Evolutionary conservation across 2,888 invertebrate genomes (phyloP).

Genomic region (Cactoblastis cactorum): DNA sequence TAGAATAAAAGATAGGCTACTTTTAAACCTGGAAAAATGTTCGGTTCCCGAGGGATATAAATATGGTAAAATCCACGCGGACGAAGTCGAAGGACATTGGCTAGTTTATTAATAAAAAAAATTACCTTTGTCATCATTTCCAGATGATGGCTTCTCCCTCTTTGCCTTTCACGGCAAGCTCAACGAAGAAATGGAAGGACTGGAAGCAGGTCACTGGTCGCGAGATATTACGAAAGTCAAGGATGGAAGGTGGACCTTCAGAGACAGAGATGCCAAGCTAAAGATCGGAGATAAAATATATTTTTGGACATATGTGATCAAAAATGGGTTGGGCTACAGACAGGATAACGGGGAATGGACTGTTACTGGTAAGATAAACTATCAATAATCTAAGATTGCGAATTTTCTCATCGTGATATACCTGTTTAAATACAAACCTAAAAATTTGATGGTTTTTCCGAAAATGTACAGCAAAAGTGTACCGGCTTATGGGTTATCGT

Average conservation of each 20-base stretch:
- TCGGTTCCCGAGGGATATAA: too few species aligned
- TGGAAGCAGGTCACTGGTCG: slow-evolving; percentile 84
- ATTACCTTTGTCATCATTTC: neutral
- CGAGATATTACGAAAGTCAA: slow-evolving; percentile 81
- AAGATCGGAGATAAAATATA: slow-evolving; percentile 84
- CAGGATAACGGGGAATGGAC: slow-evolving; percentile 81
- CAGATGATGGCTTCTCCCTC: slow-evolving; percentile 80
- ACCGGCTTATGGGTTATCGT: too few species aligned
- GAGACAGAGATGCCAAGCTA: slow-evolving; percentile 78
- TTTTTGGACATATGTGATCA: slow-evolving; percentile 87
- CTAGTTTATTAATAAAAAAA: too few species aligned
- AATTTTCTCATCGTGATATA: too few species aligned
- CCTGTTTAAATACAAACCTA: too few species aligned
- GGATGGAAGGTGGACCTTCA: slow-evolving; percentile 83
- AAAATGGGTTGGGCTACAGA: slow-evolving; percentile 84
- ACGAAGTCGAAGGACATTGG: too few species aligned
- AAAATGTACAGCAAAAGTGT: too few species aligned
- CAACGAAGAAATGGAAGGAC: slow-evolving; percentile 84
- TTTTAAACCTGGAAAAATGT: too few species aligned
- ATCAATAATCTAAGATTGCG: too few species aligned
- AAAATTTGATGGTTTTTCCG: too few species aligned
- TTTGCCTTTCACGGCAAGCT: slow-evolving; percentile 81
- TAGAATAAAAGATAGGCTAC: too few species aligned
- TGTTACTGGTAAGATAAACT: slow-evolving; percentile 62
- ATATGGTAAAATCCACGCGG: too few species aligned